Percentiles rank a stretch among this genome's conserved stretches.
Evolutionary conservation across 2,113 vertebrate species (phyloP).

Genomic region (Myiozetetes cayanensis): DNA sequence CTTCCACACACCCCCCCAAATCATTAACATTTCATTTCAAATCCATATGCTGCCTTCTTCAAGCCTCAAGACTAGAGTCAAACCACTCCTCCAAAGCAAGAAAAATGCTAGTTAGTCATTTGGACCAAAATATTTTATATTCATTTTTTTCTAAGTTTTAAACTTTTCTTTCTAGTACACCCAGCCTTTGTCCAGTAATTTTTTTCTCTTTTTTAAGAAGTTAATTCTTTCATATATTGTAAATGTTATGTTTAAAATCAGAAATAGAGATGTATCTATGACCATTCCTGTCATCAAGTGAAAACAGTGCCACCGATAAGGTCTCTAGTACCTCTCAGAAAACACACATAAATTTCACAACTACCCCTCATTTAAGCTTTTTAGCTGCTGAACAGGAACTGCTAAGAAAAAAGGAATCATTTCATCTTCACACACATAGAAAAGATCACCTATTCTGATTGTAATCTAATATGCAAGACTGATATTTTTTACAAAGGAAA

Average conservation of each 20-base stretch:
- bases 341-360: not conserved
- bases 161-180: not conserved
- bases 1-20: not conserved
- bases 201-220: not conserved
- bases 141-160: not conserved
- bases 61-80: not conserved
- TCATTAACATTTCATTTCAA: conserved; percentile 10
- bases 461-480: not conserved
- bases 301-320: not conserved
- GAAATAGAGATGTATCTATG: not conserved
- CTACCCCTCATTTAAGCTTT: not conserved
- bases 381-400: not conserved
- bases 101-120: not conserved
- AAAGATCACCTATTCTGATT: conserved; percentile 17
- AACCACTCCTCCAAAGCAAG: not conserved
- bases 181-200: not conserved
- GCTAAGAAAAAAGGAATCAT: not conserved
- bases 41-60: not conserved
- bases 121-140: not conserved
- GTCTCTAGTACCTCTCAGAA: not conserved
- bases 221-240: not conserved
- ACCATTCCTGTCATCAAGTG: not conserved
- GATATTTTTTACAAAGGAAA: not conserved
- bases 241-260: not conserved
- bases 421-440: not conserved